Base-by-base conservation (phyloP, 2,113 vertebrate species). In the Thomomys bottae region DNA sequence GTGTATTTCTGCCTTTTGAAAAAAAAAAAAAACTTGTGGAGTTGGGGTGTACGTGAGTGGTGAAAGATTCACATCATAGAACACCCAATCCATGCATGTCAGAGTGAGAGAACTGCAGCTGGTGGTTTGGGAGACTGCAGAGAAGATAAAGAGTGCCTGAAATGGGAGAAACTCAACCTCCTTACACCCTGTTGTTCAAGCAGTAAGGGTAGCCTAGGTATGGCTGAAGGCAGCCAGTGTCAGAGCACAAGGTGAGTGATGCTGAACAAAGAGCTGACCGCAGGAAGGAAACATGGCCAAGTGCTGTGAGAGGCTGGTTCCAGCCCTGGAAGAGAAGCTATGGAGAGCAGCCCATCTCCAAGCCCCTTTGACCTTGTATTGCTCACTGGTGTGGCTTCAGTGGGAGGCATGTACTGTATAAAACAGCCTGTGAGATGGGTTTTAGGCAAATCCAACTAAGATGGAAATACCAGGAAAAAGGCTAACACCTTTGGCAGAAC, bases 1-100 rank as follows among this genome's bases (percentile, higher is more conserved):
- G 88, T 90, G 78, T 32, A 73, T 9, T 90, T 89, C 30, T 30
- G 54, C 18, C 71, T 94, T 78, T 21, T 75, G 57, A 81, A 42
- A 21, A 63, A 75, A 42, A 21, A 63, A 75, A 66, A 38, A 38
- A 81, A 93, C 78, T 66, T 18, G 3, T 57, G 18, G 45, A 30
- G 28, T 17, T 8, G 21, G 14, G 26, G 28, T 61, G 18, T 49
- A 11, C 15, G 2, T n/a, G 61, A 85, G 18, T n/a, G 10, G 9
- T 10, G 34, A 79, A 30, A 79, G n/a, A 12, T 59, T 83, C 42
- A 17, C 18, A 80, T 66, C 30, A 36, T 24, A 73, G 54, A 88
- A 71, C 82, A 83, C 5, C 4, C 57, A 32, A 5, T 42, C n/a
- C 66, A 4, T 86, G 20, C 8, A 0, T 73, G 85, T 83, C 15